These are phyloP conservation scores for Coregonus ussuriensis DNA, from an alignment of 2,797 vertebrate genomes.

Conservation along the genomic window DNA sequence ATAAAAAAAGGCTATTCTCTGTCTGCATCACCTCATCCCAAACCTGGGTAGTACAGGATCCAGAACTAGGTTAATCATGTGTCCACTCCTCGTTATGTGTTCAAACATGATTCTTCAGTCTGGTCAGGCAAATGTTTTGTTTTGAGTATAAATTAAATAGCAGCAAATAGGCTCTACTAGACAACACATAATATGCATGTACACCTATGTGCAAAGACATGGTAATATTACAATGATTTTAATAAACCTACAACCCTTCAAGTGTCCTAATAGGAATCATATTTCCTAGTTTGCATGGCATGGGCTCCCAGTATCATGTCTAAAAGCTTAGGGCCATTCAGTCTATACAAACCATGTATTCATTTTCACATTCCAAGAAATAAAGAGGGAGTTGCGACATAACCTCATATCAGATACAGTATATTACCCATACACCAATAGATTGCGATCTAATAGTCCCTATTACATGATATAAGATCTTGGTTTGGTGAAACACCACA, in stretches of 20 bases:
- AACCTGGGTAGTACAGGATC: not conserved
- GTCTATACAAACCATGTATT: not conserved
- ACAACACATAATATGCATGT: not conserved
- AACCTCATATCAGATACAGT: not conserved
- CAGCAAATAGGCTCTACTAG: not conserved
- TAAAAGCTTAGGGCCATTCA: not conserved
- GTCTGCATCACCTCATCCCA: not conserved
- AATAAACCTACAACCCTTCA: not conserved
- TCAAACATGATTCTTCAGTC: not conserved
- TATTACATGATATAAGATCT: conserved; percentile 29
- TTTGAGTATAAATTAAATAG: not conserved
- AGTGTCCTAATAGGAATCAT: not conserved
- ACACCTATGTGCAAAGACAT: not conserved
- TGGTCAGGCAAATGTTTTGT: not conserved
- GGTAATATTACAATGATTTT: not conserved
- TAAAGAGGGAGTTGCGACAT: not conserved
- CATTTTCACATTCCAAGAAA: not conserved
- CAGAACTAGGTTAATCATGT: not conserved
- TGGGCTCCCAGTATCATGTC: not conserved
- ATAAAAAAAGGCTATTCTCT: not conserved
- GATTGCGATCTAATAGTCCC: conserved; percentile 17
- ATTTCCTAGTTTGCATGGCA: not conserved
- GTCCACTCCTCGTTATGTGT: not conserved
- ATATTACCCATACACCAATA: conserved; percentile 37
- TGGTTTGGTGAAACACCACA: conserved; percentile 15